These are phyloP conservation scores for Carposina sasakii DNA, from an alignment of 1,140 invertebrate species.

Conservation along the genomic window DNA sequence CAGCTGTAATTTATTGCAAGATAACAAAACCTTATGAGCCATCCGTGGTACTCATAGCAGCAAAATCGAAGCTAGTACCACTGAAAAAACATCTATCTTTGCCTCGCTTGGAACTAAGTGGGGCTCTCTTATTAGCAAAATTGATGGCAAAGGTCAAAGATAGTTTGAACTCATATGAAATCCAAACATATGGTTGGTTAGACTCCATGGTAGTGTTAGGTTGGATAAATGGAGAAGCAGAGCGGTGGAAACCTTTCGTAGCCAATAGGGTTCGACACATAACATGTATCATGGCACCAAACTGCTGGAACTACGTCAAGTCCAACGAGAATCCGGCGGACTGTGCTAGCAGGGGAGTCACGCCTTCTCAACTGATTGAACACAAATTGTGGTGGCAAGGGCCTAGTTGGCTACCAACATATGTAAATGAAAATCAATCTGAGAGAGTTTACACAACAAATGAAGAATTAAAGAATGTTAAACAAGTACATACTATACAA, in stretches of 20 bases:
- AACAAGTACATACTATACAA: too few species aligned
- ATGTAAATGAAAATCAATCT: too few species aligned
- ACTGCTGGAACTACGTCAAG: slow-evolving; percentile 54
- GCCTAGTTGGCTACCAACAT: slow-evolving; percentile 19
- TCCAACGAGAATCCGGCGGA: slow-evolving; percentile 63
- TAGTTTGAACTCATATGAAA: slow-evolving; percentile 1
- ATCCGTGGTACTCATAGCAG: slow-evolving; percentile 13
- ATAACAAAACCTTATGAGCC: slow-evolving; percentile 2
- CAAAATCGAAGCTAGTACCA: slow-evolving; percentile 23
- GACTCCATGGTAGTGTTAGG: slow-evolving; percentile 52
- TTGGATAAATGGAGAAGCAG: slow-evolving; percentile 38
- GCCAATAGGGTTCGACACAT: slow-evolving; percentile 54
- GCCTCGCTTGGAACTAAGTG: slow-evolving; percentile 40
- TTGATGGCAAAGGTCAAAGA: slow-evolving; percentile 19
- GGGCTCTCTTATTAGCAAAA: slow-evolving; percentile 31
- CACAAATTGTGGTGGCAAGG: slow-evolving; percentile 41
- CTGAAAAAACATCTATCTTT: slow-evolving; percentile 8
- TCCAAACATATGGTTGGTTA: slow-evolving; percentile 32
- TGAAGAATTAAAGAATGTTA: too few species aligned
- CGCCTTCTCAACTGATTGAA: slow-evolving; percentile 23
- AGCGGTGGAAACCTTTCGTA: slow-evolving; percentile 41
- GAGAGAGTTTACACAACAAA: too few species aligned
- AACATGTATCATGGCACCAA: slow-evolving; percentile 19
- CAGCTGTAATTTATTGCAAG: slow-evolving; percentile 40
- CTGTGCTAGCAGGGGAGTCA: slow-evolving; percentile 45